Evolutionary conservation across 2,888 invertebrate genomes (phyloP), one percentile per base, ranked within the genome.

Genomic region (Epistrophe grossulariae): DNA sequence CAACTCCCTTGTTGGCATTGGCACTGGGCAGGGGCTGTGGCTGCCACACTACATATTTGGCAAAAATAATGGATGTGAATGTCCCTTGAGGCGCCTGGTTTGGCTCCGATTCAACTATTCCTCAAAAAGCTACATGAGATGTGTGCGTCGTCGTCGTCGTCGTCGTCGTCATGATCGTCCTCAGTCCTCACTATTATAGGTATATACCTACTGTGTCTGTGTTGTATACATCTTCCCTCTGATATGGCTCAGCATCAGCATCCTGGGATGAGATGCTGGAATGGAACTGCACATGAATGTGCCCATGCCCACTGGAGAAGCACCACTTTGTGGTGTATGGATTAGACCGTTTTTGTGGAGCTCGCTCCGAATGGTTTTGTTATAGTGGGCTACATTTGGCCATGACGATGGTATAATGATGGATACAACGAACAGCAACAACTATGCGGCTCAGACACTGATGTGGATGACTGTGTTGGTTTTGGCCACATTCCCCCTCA

Each of bases 11-110:
- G 50, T 52, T 70, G 70, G 55, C 55, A 52, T 70, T 55, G 70
- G 70, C 24, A 55, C 8, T 55, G 40, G 38, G 55, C 15, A 35
- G 17, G 43, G 50, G 40, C 57, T 28, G 71, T 43, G 40, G 28
- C 55, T 70, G 55, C 70, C 19, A 76, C 64, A 77, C 73, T 84
- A 88, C 87, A 88, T 88, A 88, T 88, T 88, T 88, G 88, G 88
- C 84, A 88, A 84, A 88, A 80, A 84, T 88, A 88, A 88, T 88
- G 84, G 88, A 83, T 88, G 88, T 84, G 88, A 88, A 88, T 84
- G 88, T 88, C 88, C 84, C 88, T 88, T 80, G 84, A 84, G 88
- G 88, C 88, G 84, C 84, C 88, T 88, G 88, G 88, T 84, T 88
- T 88, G 88, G 88, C 88, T 88, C 68, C 77, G 88, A 88, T 84